Evolutionary conservation across 2,888 invertebrate species (phyloP).

Genomic region (Tubiluchus corallicola): DNA sequence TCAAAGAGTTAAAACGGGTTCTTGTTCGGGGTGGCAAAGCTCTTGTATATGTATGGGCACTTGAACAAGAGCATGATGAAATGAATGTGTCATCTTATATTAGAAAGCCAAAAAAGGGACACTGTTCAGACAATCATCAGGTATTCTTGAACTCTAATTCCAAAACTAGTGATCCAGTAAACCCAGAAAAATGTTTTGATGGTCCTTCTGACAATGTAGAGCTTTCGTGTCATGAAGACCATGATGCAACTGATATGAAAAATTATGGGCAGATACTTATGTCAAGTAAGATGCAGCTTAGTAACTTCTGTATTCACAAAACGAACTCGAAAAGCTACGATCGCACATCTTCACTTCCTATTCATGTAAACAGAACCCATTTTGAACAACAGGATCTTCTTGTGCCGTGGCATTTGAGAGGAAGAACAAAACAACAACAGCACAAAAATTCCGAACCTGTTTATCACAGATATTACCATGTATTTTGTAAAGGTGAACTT

Average conservation of each 20-base stretch:
- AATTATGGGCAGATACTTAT: not conserved
- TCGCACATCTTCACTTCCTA: conserved; percentile 37
- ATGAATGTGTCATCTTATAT: not conserved
- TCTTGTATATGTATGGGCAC: conserved; percentile 90
- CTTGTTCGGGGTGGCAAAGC: conserved; percentile 52
- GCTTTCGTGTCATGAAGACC: no score
- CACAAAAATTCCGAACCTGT: conserved; percentile 18
- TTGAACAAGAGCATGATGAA: conserved; percentile 49
- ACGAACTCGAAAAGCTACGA: no score
- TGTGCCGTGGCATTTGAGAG: conserved; percentile 72
- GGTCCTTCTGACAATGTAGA: no score
- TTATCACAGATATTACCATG: conserved; percentile 21
- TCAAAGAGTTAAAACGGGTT: conserved; percentile 54
- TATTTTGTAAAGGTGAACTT: conserved; percentile 21
- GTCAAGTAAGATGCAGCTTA: no score
- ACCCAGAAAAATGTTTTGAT: not conserved
- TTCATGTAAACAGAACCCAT: conserved; percentile 75
- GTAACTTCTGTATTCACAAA: no score
- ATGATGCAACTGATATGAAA: not conserved
- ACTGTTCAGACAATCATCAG: conserved; percentile 4
- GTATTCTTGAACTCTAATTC: no score
- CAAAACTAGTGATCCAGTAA: not conserved
- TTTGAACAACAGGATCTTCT: conserved; percentile 76
- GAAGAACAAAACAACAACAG: conserved; percentile 7
- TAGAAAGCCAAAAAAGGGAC: not conserved